A percentile compares a stretch with the other conserved stretches of the same genome.
Evolutionary conservation across 2,113 vertebrate species (phyloP).

Genomic region (Petrocephalus microphthalmus): DNA sequence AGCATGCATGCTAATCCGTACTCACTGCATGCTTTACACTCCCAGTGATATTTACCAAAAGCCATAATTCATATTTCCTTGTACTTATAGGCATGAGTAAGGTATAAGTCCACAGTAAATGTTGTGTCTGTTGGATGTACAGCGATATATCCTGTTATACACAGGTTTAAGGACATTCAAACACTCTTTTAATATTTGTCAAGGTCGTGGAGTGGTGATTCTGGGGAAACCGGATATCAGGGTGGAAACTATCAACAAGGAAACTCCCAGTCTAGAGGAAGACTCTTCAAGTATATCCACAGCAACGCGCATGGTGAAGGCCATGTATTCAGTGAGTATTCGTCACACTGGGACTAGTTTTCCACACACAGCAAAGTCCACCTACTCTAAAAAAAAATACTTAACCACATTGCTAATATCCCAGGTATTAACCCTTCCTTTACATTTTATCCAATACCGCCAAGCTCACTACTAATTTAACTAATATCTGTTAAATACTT

Average conservation of each 20-base stretch:
- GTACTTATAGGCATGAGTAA: not conserved
- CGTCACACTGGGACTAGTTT: not conserved
- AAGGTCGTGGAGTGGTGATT: slow-evolving; percentile 85
- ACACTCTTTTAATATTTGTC: not conserved
- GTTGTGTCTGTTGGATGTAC: not conserved
- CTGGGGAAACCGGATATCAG: slow-evolving; percentile 91
- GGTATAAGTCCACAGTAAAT: not conserved
- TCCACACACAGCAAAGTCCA: not conserved
- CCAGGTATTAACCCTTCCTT: not conserved
- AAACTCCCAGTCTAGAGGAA: slow-evolving; percentile 81
- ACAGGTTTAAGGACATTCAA: not conserved
- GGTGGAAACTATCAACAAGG: slow-evolving; percentile 91
- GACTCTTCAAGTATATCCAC: slow-evolving; percentile 80
- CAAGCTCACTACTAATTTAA: not conserved
- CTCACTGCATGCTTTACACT: not conserved
- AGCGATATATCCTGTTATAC: not conserved
- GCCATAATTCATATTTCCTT: not conserved
- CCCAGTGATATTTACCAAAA: not conserved
- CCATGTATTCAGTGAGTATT: slow-evolving; percentile 82
- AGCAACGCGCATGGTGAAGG: slow-evolving; percentile 87
- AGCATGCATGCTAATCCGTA: not conserved
- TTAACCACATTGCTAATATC: not conserved
- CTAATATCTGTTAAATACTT: not conserved
- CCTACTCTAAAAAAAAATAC: not conserved
- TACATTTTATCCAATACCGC: not conserved